Evolutionary conservation across 2,888 invertebrate species (phyloP).

Genomic region (Tenthredo livida): DNA sequence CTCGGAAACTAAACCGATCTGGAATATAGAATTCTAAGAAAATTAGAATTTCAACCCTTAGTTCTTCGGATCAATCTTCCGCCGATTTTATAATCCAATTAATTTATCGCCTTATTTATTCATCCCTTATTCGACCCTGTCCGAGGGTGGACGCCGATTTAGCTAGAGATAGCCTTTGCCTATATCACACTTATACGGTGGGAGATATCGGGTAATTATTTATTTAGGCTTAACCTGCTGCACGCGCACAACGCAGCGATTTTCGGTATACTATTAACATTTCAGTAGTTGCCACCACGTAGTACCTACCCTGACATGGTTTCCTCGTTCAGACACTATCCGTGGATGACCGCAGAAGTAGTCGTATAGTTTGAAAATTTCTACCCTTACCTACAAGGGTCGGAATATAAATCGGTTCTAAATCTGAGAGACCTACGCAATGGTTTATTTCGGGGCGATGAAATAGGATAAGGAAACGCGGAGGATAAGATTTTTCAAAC

Average conservation of each 20-base stretch:
- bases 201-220: not conserved
- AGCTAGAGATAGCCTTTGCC: not conserved
- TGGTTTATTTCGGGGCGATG: no score
- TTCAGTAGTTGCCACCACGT: not conserved
- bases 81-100: not conserved
- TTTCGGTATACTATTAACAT: conserved; percentile 14
- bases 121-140: not conserved
- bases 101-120: not conserved
- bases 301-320: no score
- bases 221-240: conserved; percentile 15
- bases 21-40: no score
- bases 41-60: no score
- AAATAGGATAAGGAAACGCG: no score
- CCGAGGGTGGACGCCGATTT: not conserved
- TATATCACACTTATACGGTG: no score
- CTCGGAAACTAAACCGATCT: no score
- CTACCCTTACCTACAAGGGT: no score
- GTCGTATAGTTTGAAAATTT: not conserved
- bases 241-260: conserved; percentile 11
- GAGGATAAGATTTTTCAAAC: not conserved
- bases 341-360: not conserved
- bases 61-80: no score
- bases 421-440: no score
- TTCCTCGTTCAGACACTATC: not conserved
- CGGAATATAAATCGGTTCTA: no score